Conservation (phyloP, 2,888 invertebrate species). For the Pristionchus maxplancki region DNA sequence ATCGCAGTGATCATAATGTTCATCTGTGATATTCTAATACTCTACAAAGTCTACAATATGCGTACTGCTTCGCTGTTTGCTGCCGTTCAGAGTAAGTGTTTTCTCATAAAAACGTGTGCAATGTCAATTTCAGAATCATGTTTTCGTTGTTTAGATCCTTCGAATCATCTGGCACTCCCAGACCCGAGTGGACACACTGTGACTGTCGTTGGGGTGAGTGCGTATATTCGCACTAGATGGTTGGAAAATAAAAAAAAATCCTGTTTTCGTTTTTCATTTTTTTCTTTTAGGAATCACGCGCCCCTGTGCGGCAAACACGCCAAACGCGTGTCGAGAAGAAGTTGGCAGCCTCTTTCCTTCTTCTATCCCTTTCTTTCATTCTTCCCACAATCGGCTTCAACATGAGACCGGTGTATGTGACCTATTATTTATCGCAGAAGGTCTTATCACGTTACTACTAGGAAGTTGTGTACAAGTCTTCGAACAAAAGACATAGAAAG, state of each 20-base stretch:
- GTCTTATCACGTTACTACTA: background rate
- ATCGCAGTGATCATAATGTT: background rate
- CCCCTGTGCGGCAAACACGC: background rate
- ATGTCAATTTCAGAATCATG: background rate
- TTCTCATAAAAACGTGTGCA: background rate
- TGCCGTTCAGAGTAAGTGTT: too few species aligned
- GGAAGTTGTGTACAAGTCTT: too few species aligned
- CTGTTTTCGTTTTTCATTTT: too few species aligned
- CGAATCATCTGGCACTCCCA: background rate
- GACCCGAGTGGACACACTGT: background rate
- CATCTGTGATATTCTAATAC: background rate
- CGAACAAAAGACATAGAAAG: too few species aligned
- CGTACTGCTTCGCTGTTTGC: background rate
- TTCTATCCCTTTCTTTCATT: conserved; percentile 7
- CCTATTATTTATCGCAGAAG: too few species aligned
- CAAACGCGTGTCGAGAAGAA: background rate
- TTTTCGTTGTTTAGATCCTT: background rate
- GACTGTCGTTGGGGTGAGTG: background rate
- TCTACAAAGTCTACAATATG: conserved; percentile 23
- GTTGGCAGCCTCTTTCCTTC: background rate
- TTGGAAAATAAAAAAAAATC: too few species aligned
- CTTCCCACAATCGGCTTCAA: conserved; percentile 30
- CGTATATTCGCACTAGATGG: too few species aligned
- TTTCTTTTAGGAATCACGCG: too few species aligned
- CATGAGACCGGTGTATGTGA: background rate